phyloP scores from a whole-genome alignment of 2,888 invertebrate species.

The Operophtera brumata region DNA sequence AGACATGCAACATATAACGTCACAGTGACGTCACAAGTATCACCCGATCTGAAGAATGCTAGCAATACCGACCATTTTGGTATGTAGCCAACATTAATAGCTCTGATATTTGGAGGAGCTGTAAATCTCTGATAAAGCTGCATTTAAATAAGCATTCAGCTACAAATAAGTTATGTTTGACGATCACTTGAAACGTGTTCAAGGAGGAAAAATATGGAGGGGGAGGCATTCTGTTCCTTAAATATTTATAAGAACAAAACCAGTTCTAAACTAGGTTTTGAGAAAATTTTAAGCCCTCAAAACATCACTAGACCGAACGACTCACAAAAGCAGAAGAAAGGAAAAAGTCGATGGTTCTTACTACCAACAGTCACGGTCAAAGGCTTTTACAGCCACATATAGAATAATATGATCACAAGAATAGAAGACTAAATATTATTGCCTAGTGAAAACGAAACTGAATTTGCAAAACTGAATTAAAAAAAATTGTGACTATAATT shows the following conservation, averaged over 20 bases:
- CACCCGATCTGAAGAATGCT: conserved; percentile 38
- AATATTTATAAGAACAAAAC: neutral
- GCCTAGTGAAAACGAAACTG: neutral
- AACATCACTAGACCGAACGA: too few species aligned
- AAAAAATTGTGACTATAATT: neutral
- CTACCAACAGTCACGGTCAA: neutral
- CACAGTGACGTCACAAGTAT: conserved; percentile 29
- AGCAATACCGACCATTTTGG: conserved; percentile 53
- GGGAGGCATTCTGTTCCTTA: neutral
- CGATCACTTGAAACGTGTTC: conserved; percentile 17
- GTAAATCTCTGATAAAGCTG: conserved; percentile 54
- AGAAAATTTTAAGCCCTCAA: too few species aligned
- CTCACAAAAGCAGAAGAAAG: neutral
- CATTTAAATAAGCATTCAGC: conserved; percentile 48
- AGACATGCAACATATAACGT: conserved; percentile 23
- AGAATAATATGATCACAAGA: too few species aligned
- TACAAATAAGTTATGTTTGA: conserved; percentile 22
- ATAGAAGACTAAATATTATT: neutral
- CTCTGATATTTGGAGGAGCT: conserved; percentile 49
- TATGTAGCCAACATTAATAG: conserved; percentile 59
- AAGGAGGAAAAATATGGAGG: conserved; percentile 6
- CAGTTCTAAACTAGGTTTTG: too few species aligned
- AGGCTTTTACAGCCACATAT: too few species aligned
- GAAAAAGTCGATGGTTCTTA: too few species aligned
- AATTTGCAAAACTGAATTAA: neutral